A percentile compares a stretch with the other conserved stretches of the same genome.
Evolutionary conservation across 2,113 vertebrate species (phyloP).

Genomic region (Campylomormyrus tamandua): DNA sequence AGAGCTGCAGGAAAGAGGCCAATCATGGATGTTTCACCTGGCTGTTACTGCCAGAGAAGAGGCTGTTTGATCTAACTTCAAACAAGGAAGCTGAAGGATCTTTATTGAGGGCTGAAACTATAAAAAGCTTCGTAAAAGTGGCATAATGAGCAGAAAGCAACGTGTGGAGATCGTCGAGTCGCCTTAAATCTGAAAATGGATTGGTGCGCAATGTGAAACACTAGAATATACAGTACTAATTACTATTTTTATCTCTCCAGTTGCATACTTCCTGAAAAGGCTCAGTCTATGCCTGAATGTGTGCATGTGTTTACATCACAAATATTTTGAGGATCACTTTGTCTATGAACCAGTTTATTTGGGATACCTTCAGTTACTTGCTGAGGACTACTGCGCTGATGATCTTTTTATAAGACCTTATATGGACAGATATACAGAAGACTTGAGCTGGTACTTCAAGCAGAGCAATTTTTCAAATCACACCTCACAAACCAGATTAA

Average conservation of each 20-base stretch:
- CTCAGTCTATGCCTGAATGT: neutral
- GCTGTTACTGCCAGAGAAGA: neutral
- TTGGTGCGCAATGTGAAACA: neutral
- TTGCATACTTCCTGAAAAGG: neutral
- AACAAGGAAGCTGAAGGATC: neutral
- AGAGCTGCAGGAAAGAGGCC: neutral
- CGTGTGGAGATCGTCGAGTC: neutral
- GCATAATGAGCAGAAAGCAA: neutral
- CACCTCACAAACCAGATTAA: neutral
- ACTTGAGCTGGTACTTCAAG: neutral
- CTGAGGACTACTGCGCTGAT: neutral
- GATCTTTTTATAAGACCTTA: neutral
- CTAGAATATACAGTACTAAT: neutral
- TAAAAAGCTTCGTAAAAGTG: conserved; percentile 12
- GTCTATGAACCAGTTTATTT: neutral
- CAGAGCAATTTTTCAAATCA: neutral
- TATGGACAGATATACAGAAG: neutral
- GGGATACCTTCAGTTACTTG: neutral
- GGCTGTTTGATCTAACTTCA: conserved; percentile 1
- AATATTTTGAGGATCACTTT: neutral
- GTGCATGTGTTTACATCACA: neutral
- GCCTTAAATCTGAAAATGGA: neutral
- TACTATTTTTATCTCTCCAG: neutral
- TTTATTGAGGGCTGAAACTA: neutral
- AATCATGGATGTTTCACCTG: neutral